A percentile compares a stretch with the other conserved stretches of the same genome.
phyloP scores from a whole-genome alignment of 92 coral and sea anemone genomes.

The Zoanthus gigantus region DNA sequence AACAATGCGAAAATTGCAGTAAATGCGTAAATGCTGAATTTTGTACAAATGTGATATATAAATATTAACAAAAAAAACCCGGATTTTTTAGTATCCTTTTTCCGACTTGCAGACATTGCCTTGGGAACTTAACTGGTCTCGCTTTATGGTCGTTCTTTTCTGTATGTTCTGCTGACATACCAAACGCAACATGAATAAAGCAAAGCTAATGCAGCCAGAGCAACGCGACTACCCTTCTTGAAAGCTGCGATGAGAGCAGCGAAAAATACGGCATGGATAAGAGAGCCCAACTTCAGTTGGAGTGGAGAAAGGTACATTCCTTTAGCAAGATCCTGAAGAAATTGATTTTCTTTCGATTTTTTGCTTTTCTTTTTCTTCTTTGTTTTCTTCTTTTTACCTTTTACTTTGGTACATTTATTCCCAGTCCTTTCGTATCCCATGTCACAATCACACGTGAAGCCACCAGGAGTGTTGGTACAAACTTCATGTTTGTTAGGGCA shows the following conservation, averaged over 20 bases:
- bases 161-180: slow-evolving; percentile 52
- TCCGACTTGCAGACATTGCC: too few species aligned
- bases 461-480: slow-evolving; percentile 83
- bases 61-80: too few species aligned
- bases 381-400: slow-evolving; percentile 76
- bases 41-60: too few species aligned
- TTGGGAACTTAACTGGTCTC: too few species aligned
- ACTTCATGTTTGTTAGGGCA: slow-evolving; percentile 78
- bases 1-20: too few species aligned
- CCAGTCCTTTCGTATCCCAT: slow-evolving; percentile 82
- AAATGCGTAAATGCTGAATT: too few species aligned
- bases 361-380: slow-evolving; percentile 68
- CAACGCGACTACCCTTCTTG: slow-evolving; percentile 69
- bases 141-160: slow-evolving; percentile 1
- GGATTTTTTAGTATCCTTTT: too few species aligned
- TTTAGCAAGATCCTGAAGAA: slow-evolving; percentile 75
- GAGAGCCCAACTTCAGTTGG: slow-evolving; percentile 84
- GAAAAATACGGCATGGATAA: slow-evolving; percentile 89
- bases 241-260: slow-evolving; percentile 78
- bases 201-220: slow-evolving; percentile 61
- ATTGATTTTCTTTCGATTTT: slow-evolving; percentile 71
- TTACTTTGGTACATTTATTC: slow-evolving; percentile 80
- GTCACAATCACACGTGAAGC: slow-evolving; percentile 84
- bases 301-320: slow-evolving; percentile 74
- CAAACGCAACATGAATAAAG: slow-evolving; percentile 72